Evolutionary conservation across 2,113 vertebrate species (phyloP).

Genomic region (Sylvilagus bachmani): DNA sequence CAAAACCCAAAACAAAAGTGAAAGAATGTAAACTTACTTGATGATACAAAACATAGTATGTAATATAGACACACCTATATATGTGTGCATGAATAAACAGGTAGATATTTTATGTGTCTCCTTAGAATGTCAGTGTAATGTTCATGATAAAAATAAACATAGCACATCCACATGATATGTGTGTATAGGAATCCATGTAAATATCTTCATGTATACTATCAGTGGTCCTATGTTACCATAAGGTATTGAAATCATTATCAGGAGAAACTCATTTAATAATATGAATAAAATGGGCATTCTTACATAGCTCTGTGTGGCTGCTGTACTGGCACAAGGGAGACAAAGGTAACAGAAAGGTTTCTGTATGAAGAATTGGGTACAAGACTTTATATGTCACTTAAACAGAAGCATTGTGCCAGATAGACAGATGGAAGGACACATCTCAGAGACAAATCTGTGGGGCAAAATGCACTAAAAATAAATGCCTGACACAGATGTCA

Average conservation of each 20-base stretch:
- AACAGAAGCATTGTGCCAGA: slow-evolving; percentile 59
- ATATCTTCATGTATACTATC: neutral
- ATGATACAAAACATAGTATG: neutral
- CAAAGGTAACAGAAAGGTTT: neutral
- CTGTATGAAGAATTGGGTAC: slow-evolving; percentile 49
- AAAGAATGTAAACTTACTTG: slow-evolving; percentile 31
- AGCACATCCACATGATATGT: neutral
- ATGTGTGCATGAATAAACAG: neutral
- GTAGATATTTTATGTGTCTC: neutral
- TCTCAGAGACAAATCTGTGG: slow-evolving; percentile 62
- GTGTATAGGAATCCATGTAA: neutral
- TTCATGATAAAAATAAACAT: neutral
- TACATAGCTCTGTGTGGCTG: neutral
- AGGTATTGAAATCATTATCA: neutral
- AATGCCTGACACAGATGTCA: slow-evolving; percentile 69
- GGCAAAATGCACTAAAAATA: slow-evolving; percentile 68
- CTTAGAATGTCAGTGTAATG: neutral
- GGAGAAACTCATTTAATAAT: slow-evolving; percentile 1
- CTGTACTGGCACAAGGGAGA: neutral
- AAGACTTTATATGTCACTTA: slow-evolving; percentile 62
- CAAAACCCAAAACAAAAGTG: neutral
- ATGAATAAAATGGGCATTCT: neutral
- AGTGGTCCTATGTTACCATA: neutral
- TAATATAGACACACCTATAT: neutral
- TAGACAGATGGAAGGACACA: slow-evolving; percentile 62